These are phyloP conservation scores for Mesochorus sp. DNA, from an alignment of 2,888 invertebrate species.

Conservation along the genomic window DNA sequence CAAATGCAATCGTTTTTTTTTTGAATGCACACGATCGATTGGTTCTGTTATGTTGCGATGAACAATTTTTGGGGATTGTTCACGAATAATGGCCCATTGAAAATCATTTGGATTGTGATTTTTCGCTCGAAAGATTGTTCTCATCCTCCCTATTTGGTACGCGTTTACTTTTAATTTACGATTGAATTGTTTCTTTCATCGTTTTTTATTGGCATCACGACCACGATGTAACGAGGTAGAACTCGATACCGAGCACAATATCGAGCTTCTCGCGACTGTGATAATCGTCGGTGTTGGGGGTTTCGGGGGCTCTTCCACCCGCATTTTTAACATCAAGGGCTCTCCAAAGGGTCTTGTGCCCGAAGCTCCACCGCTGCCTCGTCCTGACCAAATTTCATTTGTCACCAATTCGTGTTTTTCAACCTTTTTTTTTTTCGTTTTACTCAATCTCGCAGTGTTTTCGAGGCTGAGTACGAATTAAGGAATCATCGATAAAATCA, in stretches of 20 bases:
- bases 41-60: too few species aligned
- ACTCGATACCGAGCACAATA: slow-evolving; percentile 60
- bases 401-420: slow-evolving; percentile 37
- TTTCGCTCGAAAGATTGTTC: too few species aligned
- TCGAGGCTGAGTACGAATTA: slow-evolving; percentile 10
- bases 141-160: not conserved
- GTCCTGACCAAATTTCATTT: slow-evolving; percentile 68
- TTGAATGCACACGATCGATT: too few species aligned
- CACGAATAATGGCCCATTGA: too few species aligned
- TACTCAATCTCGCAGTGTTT: slow-evolving; percentile 8
- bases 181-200: slow-evolving; percentile 75
- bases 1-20: too few species aligned
- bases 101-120: too few species aligned
- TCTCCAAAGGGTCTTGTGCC: slow-evolving; percentile 90
- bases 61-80: too few species aligned
- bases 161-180: not conserved
- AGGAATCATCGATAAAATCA: slow-evolving; percentile 51
- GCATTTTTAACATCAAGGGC: slow-evolving; percentile 86
- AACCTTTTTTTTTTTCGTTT: not conserved
- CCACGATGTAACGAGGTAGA: slow-evolving; percentile 67
- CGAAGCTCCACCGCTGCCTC: slow-evolving; percentile 81
- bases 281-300: slow-evolving; percentile 38
- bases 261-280: slow-evolving; percentile 70
- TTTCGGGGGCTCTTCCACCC: slow-evolving; percentile 66
- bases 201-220: slow-evolving; percentile 81